Conservation (phyloP, 2,888 invertebrate genomes). For the Nudaria mundana region DNA sequence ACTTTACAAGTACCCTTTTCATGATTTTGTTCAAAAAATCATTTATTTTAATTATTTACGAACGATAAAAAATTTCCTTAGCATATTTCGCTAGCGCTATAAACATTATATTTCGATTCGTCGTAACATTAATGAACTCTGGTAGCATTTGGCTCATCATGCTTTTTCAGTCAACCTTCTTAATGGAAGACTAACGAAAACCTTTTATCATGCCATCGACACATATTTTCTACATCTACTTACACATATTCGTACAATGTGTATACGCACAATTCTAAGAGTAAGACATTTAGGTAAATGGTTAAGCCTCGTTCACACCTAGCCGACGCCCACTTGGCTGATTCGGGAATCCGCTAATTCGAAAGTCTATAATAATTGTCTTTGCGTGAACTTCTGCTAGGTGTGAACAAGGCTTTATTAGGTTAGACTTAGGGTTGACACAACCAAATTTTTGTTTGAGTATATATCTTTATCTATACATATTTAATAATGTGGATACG, state of each 20-base stretch:
- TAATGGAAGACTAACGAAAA: constrained; percentile 69
- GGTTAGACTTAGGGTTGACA: constrained; percentile 47
- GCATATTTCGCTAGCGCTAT: constrained; percentile 31
- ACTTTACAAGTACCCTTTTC: constrained; percentile 54
- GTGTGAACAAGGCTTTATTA: too few relatives aligned
- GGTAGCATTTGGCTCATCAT: constrained; percentile 57
- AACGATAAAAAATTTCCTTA: constrained; percentile 38
- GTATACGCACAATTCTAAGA: constrained; percentile 50
- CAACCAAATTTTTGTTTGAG: constrained; percentile 48
- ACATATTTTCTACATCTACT: constrained; percentile 42
- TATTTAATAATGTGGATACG: constrained; percentile 14
- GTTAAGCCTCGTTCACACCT: too few relatives aligned
- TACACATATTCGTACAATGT: constrained; percentile 52
- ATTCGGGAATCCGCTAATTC: too few relatives aligned
- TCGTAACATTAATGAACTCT: constrained; percentile 59
- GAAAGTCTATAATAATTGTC: too few relatives aligned
- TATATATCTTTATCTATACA: constrained; percentile 6
- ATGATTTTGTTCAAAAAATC: constrained; percentile 49
- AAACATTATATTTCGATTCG: constrained; percentile 35
- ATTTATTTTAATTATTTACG: constrained; percentile 29
- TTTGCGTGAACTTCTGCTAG: too few relatives aligned
- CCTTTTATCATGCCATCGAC: constrained; percentile 28
- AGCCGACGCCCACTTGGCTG: too few relatives aligned
- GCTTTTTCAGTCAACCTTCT: constrained; percentile 66
- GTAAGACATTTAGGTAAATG: constrained; percentile 17